A percentile compares a stretch with the other conserved stretches of the same genome.
These are phyloP conservation scores for Pelochelys cantorii DNA, from an alignment of 2,797 vertebrate genomes.

Conservation along the genomic window DNA sequence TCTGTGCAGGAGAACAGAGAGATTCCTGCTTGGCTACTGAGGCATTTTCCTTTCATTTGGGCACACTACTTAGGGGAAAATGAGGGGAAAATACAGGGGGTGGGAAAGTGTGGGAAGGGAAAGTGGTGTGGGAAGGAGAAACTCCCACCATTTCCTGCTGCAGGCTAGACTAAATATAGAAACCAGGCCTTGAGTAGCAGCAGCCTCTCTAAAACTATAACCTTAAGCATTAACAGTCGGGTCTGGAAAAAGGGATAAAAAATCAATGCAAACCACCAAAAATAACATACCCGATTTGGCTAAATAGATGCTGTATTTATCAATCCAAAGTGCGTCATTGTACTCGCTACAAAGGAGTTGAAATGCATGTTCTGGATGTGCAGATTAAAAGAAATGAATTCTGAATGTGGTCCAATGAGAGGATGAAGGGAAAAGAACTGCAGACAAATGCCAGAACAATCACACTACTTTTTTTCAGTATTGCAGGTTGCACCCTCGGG, in stretches of 20 bases:
- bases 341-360: neutral
- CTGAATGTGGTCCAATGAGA: neutral
- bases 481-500: too few relatives aligned
- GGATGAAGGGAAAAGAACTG: neutral
- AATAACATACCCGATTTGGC: neutral
- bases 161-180: neutral
- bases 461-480: neutral
- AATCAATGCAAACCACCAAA: neutral
- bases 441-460: neutral
- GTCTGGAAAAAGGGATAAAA: neutral
- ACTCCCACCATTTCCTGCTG: neutral
- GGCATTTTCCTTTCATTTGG: neutral
- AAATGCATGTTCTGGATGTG: accelerated
- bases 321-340: neutral
- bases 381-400: neutral
- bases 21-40: neutral
- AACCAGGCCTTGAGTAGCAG: neutral
- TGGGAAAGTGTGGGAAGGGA: neutral
- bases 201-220: neutral
- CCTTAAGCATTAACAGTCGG: neutral
- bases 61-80: neutral
- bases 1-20: neutral
- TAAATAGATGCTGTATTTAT: neutral
- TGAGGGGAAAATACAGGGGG: neutral
- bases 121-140: neutral